Evolutionary conservation across 2,888 invertebrate genomes (phyloP), one percentile per base, ranked within the genome.

Genomic region (Embidobia sp.): DNA sequence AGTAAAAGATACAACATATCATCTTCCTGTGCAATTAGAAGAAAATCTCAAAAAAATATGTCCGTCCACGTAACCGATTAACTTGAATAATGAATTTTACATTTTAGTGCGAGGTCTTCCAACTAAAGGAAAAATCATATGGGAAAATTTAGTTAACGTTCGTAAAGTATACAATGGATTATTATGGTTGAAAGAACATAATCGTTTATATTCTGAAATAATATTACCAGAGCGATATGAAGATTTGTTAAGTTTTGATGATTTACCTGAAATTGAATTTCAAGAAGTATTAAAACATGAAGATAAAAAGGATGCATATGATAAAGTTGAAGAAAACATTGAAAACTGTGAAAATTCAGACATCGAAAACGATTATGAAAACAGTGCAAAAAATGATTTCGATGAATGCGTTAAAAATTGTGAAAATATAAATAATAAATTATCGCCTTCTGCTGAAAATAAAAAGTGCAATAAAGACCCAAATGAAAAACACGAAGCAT

Each of bases 11-110:
- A 2, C 3, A 5, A 40, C 35, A 13, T 35, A 11, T 61, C 85
- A 86, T 80, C 64, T 86, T 13, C 86, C 87, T 13, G 75, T 87
- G 5, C 85, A 86, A 1, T 7, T 83, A 1, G 83, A 87, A 79
- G 79, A 83, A 79, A 87, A 85, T 1, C 40, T 85, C 5, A 80
- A 81, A 77, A 87, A 84, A 40, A 16, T 40, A 16, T 40, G 40
- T 16, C 40, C 15, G 2, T 6, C 15, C 7, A 16, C 15, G 5
- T 15, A 3, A 16, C 40, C 40, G 3, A 16, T 40, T 8, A 40
- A 40, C 10, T 6, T n/a, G 6, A 40, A 40, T 40, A 3, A 16
- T 40, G 40, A 40, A n/a, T 40, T 40, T 16, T 40, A 40, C 16
- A 40, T 40, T 78, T 57, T 87, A 6, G 82, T 87, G 1, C 81